Conservation (phyloP, 2,113 vertebrate genomes). For the Gymnobelideus leadbeateri region DNA sequence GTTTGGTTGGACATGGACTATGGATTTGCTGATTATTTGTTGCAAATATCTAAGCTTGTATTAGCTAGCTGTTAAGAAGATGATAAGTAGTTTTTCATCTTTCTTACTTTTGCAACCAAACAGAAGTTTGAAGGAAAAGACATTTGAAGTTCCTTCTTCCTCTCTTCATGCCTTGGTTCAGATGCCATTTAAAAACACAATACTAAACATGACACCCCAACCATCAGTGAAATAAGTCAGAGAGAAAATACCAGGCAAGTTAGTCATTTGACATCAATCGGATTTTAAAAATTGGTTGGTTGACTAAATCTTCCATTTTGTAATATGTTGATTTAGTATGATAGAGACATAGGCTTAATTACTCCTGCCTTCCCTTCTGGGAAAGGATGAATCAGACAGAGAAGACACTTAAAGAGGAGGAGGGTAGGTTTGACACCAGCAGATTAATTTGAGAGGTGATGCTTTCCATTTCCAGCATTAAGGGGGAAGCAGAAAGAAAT, state of each 20-base stretch:
- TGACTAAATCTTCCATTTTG: slow-evolving; percentile 36
- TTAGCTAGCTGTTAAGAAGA: slow-evolving; percentile 43
- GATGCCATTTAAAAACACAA: slow-evolving; percentile 76
- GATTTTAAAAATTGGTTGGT: slow-evolving; percentile 23
- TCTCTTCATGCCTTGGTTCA: slow-evolving; percentile 72
- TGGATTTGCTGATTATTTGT: slow-evolving; percentile 63
- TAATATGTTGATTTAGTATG: slow-evolving; percentile 7
- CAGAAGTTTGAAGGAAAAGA: slow-evolving; percentile 69
- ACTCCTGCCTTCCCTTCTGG: background rate
- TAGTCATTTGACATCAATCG: slow-evolving; percentile 42
- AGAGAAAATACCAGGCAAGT: slow-evolving; percentile 49
- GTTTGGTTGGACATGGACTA: slow-evolving; percentile 59
- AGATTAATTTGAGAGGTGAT: slow-evolving; percentile 13
- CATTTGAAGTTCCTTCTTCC: slow-evolving; percentile 79
- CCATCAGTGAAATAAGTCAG: slow-evolving; percentile 61
- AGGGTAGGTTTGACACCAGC: background rate
- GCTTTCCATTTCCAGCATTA: slow-evolving; percentile 9
- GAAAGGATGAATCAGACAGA: slow-evolving; percentile 42
- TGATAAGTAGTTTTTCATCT: slow-evolving; percentile 70
- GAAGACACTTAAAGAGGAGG: slow-evolving; percentile 31
- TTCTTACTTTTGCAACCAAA: slow-evolving; percentile 63
- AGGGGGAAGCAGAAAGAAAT: slow-evolving; percentile 38
- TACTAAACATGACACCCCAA: slow-evolving; percentile 70
- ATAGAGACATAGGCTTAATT: slow-evolving; percentile 5
- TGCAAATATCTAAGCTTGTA: slow-evolving; percentile 63